Evolutionary conservation across 2,888 invertebrate species (phyloP).

Genomic region (Herminia tarsipennalis): DNA sequence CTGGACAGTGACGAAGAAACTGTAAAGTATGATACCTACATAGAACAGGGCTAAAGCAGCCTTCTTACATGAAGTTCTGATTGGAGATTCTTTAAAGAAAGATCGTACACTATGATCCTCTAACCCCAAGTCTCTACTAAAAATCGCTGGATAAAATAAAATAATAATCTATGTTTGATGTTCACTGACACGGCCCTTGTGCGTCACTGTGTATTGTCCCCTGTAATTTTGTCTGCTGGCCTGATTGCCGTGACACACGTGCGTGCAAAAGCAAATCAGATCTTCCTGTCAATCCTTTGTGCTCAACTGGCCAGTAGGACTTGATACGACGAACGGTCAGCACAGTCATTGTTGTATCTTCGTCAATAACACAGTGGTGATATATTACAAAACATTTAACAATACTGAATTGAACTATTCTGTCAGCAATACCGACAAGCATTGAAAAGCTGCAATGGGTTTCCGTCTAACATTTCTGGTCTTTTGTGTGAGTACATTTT

Average conservation of each 20-base stretch:
- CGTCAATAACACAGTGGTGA: slow-evolving; percentile 15
- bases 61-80: no score
- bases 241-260: slow-evolving; percentile 58
- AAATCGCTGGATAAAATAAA: no score
- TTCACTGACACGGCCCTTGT: slow-evolving; percentile 48
- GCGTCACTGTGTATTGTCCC: slow-evolving; percentile 53
- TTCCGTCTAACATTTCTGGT: slow-evolving; percentile 53
- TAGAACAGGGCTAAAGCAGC: no score
- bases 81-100: no score
- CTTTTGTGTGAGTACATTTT: slow-evolving; percentile 60
- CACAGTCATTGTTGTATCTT: slow-evolving; percentile 36
- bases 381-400: slow-evolving; percentile 6
- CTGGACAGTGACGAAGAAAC: no score
- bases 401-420: slow-evolving; percentile 8
- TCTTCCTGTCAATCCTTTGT: slow-evolving; percentile 68
- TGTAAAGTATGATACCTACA: no score
- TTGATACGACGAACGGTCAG: slow-evolving; percentile 47
- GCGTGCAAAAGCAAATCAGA: slow-evolving; percentile 62
- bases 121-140: no score
- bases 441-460: slow-evolving; percentile 52
- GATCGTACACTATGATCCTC: no score
- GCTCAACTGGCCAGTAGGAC: slow-evolving; percentile 67
- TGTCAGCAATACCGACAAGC: not conserved
- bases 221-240: slow-evolving; percentile 50
- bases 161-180: slow-evolving; percentile 16